Evolutionary conservation across 2,888 invertebrate genomes (phyloP).

Genomic region (Amiota mariae): DNA sequence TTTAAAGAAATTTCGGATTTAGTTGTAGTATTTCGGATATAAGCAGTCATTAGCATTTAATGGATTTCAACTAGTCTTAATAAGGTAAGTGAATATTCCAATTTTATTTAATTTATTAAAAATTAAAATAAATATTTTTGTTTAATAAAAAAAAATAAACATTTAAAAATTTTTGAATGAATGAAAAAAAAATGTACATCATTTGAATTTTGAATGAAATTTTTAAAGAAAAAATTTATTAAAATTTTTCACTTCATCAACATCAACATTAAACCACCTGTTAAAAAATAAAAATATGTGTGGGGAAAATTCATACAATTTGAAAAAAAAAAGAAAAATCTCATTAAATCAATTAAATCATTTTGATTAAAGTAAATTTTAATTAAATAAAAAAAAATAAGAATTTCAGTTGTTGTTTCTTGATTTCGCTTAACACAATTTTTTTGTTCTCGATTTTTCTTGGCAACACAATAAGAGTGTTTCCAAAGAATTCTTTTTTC

Average conservation of each 20-base stretch:
- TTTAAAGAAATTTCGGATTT: slow-evolving; percentile 8
- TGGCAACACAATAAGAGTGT: slow-evolving; percentile 9
- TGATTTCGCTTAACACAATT: too few relatives aligned
- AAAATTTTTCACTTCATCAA: slow-evolving; percentile 19
- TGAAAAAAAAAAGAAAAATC: too few relatives aligned
- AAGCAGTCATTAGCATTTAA: slow-evolving; percentile 68
- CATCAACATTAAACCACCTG: too few relatives aligned
- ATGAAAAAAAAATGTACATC: slow-evolving; percentile 1
- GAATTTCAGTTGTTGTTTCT: too few relatives aligned
- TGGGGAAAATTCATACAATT: too few relatives aligned
- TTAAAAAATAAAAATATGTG: too few relatives aligned
- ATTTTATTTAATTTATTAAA: too few relatives aligned
- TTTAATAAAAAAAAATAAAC: not conserved
- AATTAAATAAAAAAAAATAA: too few relatives aligned
- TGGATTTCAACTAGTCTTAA: slow-evolving; percentile 61
- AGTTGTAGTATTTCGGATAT: slow-evolving; percentile 45
- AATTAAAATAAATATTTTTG: not conserved
- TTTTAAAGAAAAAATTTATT: slow-evolving; percentile 10
- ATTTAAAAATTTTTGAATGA: slow-evolving; percentile 10
- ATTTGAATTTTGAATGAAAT: not conserved
- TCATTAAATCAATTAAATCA: too few relatives aligned
- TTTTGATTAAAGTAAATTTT: too few relatives aligned
- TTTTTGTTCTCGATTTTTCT: not conserved
- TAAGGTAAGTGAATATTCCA: slow-evolving; percentile 59
- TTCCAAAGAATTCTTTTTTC: not conserved